Evolutionary conservation across 2,113 vertebrate genomes (phyloP).

Genomic region (Oenanthe melanoleuca): DNA sequence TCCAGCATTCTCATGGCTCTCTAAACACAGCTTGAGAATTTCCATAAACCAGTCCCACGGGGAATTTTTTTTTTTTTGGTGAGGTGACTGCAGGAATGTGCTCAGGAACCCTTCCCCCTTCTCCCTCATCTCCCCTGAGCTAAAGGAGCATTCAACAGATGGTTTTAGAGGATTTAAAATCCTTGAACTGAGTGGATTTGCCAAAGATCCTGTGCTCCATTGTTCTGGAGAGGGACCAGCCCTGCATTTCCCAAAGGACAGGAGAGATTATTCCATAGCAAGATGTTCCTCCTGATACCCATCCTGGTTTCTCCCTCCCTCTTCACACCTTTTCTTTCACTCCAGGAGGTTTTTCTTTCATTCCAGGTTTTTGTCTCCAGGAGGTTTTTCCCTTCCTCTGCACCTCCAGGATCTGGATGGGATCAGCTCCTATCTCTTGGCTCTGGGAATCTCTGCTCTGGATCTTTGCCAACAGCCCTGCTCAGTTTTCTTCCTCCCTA

Average conservation of each 20-base stretch:
- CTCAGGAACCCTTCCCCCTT: background rate
- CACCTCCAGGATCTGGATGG: background rate
- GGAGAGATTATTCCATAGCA: background rate
- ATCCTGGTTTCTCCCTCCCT: background rate
- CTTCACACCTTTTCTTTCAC: background rate
- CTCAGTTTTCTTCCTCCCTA: background rate
- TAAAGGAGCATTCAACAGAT: background rate
- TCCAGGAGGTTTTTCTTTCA: background rate
- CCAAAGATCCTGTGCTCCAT: background rate
- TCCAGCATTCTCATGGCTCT: accelerated
- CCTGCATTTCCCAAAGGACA: background rate
- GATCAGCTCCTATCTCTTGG: background rate
- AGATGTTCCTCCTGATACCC: background rate
- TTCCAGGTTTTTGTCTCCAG: background rate
- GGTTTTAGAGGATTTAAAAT: background rate
- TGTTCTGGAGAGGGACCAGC: background rate
- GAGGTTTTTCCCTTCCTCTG: background rate
- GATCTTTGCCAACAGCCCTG: background rate
- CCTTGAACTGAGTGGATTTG: background rate
- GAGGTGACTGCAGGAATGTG: background rate
- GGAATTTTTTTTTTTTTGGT: background rate
- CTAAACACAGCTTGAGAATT: background rate
- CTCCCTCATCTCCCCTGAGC: background rate
- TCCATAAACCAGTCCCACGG: accelerated
- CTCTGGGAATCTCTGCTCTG: background rate